Percentiles rank a stretch among this genome's conserved stretches.
Conservation (phyloP, 2,797 vertebrate species). For the Tadarida brasiliensis region DNA sequence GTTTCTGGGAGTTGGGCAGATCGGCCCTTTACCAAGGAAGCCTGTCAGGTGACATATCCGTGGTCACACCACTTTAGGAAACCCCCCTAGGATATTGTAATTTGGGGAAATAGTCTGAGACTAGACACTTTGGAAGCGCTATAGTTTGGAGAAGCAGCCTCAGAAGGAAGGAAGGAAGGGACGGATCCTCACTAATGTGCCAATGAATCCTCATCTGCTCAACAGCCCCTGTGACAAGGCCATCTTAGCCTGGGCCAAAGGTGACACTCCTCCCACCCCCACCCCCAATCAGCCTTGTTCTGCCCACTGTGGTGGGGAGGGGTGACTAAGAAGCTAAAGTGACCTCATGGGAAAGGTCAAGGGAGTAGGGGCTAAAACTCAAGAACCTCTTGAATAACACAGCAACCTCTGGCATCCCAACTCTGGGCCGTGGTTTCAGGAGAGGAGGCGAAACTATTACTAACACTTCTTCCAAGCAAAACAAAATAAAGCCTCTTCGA, state of each 20-base stretch:
- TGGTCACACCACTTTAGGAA: not conserved
- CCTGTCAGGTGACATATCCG: not conserved
- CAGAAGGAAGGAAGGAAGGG: not conserved
- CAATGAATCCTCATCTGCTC: too few species aligned
- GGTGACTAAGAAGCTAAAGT: not conserved
- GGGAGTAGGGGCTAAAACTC: not conserved
- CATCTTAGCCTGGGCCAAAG: not conserved
- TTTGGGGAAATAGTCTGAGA: not conserved
- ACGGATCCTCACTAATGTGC: rapidly evolving
- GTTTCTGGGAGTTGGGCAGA: not conserved
- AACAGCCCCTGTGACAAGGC: not conserved
- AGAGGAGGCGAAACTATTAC: not conserved
- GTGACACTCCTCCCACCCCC: rapidly evolving
- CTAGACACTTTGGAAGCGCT: not conserved
- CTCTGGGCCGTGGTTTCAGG: not conserved
- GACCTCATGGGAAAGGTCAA: not conserved
- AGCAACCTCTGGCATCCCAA: not conserved
- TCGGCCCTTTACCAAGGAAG: not conserved
- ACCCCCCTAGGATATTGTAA: not conserved
- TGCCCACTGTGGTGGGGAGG: not conserved
- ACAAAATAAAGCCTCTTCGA: constrained; percentile 3
- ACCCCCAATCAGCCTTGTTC: not conserved
- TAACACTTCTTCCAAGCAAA: constrained; percentile 1
- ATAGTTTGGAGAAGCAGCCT: not conserved
- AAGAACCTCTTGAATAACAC: not conserved